Evolutionary conservation across 2,888 invertebrate genomes (phyloP).

Genomic region (Camponotus fellah): DNA sequence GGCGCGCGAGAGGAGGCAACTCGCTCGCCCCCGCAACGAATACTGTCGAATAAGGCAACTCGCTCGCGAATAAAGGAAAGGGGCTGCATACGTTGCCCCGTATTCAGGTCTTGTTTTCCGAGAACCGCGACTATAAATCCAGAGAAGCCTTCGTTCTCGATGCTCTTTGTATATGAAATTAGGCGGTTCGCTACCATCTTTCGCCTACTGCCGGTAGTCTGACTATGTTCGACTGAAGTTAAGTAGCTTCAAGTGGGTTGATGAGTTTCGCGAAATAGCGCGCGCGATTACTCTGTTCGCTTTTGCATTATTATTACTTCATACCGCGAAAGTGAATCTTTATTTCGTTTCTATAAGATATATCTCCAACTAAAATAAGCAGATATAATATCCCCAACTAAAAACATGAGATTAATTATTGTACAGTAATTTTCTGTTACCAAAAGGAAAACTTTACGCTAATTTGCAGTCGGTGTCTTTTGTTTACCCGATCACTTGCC

Average conservation of each 20-base stretch:
- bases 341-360: background rate
- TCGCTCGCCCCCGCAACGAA: constrained; percentile 36
- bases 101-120: constrained; percentile 30
- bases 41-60: constrained; percentile 68
- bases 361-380: background rate
- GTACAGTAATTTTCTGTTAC: background rate
- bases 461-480: background rate
- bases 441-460: background rate
- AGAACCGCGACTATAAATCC: constrained; percentile 49
- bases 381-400: background rate
- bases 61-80: constrained; percentile 48
- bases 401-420: background rate
- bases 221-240: constrained; percentile 14
- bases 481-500: constrained; percentile 13
- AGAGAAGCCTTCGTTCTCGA: constrained; percentile 36
- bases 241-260: background rate
- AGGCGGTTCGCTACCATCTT: constrained; percentile 12
- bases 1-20: constrained; percentile 58
- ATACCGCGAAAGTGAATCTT: background rate
- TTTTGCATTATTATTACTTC: constrained; percentile 5
- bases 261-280: background rate
- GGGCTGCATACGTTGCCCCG: constrained; percentile 29
- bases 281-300: background rate
- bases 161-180: constrained; percentile 52
- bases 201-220: background rate